phyloP scores from a whole-genome alignment of 1,140 invertebrate species.

The Cydia splendana region DNA sequence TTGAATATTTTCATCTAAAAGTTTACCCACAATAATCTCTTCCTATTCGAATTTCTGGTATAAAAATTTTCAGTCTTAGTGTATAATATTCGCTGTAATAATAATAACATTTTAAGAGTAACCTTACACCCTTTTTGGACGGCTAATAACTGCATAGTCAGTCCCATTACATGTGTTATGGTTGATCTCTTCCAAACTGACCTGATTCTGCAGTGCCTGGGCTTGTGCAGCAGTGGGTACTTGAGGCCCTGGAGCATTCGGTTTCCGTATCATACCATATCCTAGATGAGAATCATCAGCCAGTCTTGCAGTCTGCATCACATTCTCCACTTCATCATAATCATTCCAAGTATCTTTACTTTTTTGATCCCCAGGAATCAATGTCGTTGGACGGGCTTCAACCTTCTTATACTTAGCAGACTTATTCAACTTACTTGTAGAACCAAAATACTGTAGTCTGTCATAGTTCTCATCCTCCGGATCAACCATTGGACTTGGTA shows the following conservation, averaged over 20 bases:
- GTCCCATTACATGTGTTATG: conserved; percentile 87
- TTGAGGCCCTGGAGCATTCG: conserved; percentile 75
- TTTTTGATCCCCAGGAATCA: conserved; percentile 61
- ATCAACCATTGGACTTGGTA: conserved; percentile 71
- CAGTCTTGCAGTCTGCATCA: conserved; percentile 83
- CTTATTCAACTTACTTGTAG: conserved; percentile 84
- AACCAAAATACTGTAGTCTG: conserved; percentile 88
- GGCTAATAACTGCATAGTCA: conserved; percentile 90
- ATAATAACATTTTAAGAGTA: background rate
- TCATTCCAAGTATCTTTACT: conserved; percentile 82
- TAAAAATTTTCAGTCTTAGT: conserved; percentile 66
- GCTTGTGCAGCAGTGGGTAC: conserved; percentile 72
- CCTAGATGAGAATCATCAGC: conserved; percentile 89
- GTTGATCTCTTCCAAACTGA: conserved; percentile 75
- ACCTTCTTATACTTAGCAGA: conserved; percentile 86
- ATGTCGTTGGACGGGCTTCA: conserved; percentile 74
- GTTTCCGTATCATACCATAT: conserved; percentile 88
- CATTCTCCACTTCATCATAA: conserved; percentile 84
- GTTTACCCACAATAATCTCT: conserved; percentile 10
- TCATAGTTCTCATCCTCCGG: conserved; percentile 84
- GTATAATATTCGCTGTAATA: conserved; percentile 46
- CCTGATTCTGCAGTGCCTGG: conserved; percentile 70
- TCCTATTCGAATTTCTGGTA: conserved; percentile 37
- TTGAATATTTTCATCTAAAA: background rate
- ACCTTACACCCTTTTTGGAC: conserved; percentile 87